phyloP scores from a whole-genome alignment of 2,113 vertebrate species.

The Eupsittula cactorum region DNA sequence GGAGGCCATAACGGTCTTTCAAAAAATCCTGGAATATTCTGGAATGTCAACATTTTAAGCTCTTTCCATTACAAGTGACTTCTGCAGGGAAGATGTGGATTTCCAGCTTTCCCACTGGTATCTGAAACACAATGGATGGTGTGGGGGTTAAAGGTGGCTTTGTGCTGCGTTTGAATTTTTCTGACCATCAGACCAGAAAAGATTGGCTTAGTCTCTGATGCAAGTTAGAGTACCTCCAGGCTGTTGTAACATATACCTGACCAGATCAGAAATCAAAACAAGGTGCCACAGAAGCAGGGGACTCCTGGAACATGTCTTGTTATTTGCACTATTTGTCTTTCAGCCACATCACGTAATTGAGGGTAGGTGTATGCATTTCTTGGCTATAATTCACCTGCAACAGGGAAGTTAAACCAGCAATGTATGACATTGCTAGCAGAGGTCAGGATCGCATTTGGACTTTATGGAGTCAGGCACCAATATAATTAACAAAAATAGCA shows the following conservation, averaged over 20 bases:
- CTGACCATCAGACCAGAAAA: constrained; percentile 36
- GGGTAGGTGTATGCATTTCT: not conserved
- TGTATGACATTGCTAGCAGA: not conserved
- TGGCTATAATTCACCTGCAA: not conserved
- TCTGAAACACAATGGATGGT: not conserved
- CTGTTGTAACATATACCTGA: constrained; percentile 7
- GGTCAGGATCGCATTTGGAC: not conserved
- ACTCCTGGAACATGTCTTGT: not conserved
- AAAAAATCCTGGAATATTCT: not conserved
- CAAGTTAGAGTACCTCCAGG: not conserved
- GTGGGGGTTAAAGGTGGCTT: not conserved
- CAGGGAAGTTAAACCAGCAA: not conserved
- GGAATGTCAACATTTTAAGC: not conserved
- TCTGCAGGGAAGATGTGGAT: not conserved
- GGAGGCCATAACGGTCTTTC: not conserved
- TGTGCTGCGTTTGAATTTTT: not conserved
- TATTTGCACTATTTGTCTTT: not conserved
- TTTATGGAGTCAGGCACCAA: not conserved
- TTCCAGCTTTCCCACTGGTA: not conserved
- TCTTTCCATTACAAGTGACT: not conserved
- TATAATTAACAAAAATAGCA: not conserved
- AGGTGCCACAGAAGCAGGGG: not conserved
- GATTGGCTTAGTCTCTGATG: constrained; percentile 4
- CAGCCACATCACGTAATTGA: not conserved
- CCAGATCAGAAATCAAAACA: not conserved